Evolutionary conservation across 2,888 invertebrate genomes (phyloP).

Genomic region (Ormyrus rosae): DNA sequence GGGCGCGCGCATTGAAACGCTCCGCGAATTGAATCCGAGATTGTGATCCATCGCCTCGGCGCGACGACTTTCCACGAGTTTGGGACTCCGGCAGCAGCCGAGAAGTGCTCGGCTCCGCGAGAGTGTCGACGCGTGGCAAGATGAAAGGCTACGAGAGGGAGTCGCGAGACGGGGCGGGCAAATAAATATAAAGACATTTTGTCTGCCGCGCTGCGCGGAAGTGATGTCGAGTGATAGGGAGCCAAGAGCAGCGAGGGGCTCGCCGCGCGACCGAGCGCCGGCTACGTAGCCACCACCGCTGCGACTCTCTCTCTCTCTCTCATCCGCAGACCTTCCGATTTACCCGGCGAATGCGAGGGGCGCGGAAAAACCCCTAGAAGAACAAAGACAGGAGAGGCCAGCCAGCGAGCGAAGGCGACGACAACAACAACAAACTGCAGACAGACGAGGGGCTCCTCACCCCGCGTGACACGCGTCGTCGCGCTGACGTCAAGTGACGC

Average conservation of each 20-base stretch:
- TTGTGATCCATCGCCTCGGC: constrained; percentile 26
- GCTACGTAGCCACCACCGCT: background rate
- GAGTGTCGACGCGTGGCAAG: background rate
- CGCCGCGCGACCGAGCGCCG: background rate
- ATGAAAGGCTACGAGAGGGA: constrained; percentile 35
- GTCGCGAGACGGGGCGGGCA: background rate
- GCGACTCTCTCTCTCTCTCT: too few species aligned
- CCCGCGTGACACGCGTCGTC: constrained; percentile 53
- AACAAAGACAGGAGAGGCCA: constrained; percentile 33
- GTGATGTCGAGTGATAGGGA: constrained; percentile 46
- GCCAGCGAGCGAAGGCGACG: constrained; percentile 12
- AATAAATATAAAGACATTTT: constrained; percentile 44
- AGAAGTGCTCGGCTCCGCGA: background rate
- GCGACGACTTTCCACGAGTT: background rate
- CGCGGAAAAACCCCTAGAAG: background rate
- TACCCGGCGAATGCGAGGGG: background rate
- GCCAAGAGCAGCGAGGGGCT: background rate
- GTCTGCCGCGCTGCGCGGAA: constrained; percentile 18
- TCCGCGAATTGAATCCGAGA: constrained; percentile 7
- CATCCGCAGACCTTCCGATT: too few species aligned
- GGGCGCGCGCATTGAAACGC: constrained; percentile 1
- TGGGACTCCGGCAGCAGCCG: too few species aligned
- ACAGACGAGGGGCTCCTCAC: constrained; percentile 23
- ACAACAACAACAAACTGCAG: constrained; percentile 20
- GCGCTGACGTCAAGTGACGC: constrained; percentile 64